Percentiles rank a stretch among this genome's conserved stretches.
These are phyloP conservation scores for Schlechtendalia chinensis DNA, from an alignment of 1,140 invertebrate species.

Conservation along the genomic window DNA sequence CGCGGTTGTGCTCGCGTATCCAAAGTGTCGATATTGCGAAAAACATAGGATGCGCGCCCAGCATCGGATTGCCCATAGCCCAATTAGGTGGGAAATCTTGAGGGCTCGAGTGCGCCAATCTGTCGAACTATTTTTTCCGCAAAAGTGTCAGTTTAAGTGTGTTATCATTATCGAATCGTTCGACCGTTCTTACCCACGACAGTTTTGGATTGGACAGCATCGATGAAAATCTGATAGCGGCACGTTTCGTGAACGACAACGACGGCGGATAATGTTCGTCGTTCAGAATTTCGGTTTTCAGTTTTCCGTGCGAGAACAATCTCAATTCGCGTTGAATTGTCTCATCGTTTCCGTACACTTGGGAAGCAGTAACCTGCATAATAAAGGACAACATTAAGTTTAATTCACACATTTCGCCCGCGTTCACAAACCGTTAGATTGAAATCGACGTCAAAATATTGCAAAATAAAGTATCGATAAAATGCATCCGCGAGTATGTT, in stretches of 20 bases:
- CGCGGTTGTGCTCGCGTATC: slow-evolving; percentile 23
- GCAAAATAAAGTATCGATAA: slow-evolving; percentile 15
- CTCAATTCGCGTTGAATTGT: background rate
- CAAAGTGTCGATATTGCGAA: no score
- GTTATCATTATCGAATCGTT: no score
- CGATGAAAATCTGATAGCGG: background rate
- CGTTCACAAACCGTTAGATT: background rate
- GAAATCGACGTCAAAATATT: background rate
- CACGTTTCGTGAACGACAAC: background rate
- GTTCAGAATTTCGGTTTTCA: background rate
- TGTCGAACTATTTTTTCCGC: background rate
- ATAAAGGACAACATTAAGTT: no score
- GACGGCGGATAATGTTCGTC: background rate
- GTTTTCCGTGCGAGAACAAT: background rate
- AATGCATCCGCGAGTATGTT: background rate
- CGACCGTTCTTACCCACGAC: background rate
- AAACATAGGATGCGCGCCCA: background rate
- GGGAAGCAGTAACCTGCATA: background rate
- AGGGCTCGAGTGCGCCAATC: no score
- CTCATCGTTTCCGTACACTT: background rate
- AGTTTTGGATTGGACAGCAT: background rate
- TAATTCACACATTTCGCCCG: no score
- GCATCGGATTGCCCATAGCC: slow-evolving; percentile 14
- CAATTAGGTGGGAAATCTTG: no score
- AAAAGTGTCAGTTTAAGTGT: no score